Conservation (phyloP, 1,140 invertebrate species). For the Pseudomyrmex sp. region DNA sequence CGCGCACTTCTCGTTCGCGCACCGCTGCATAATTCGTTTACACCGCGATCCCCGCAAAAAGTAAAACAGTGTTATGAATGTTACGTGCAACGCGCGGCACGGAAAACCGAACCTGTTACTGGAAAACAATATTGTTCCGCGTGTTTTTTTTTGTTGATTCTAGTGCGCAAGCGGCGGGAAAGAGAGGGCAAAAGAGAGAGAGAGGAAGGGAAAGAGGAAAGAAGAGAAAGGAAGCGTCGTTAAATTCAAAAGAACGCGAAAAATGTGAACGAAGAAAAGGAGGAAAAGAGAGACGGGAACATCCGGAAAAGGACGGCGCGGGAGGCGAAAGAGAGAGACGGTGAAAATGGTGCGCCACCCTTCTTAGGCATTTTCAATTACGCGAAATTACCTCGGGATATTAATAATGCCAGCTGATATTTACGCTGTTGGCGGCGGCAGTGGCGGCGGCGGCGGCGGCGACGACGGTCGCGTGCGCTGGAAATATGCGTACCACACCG, state of each 20-base stretch:
- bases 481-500: slow-evolving; percentile 49
- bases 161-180: no score
- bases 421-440: slow-evolving; percentile 67
- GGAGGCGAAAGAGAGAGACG: slow-evolving; percentile 27
- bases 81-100: neutral
- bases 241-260: no score
- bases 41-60: neutral
- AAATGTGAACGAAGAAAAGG: neutral
- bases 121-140: slow-evolving; percentile 27
- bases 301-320: slow-evolving; percentile 12
- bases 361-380: slow-evolving; percentile 78
- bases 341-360: slow-evolving; percentile 60
- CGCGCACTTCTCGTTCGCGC: neutral
- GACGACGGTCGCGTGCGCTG: slow-evolving; percentile 54
- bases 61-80: slow-evolving; percentile 24
- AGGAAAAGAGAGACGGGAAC: slow-evolving; percentile 15
- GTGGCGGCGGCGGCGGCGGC: slow-evolving; percentile 10
- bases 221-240: neutral
- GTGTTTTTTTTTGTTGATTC: no score
- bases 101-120: neutral
- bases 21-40: slow-evolving; percentile 39
- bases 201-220: no score
- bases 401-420: slow-evolving; percentile 78
- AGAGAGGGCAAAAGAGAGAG: neutral
- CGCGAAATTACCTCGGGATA: slow-evolving; percentile 75